Conservation (phyloP, 1,140 invertebrate genomes). For the Teleogryllus occipitalis region DNA sequence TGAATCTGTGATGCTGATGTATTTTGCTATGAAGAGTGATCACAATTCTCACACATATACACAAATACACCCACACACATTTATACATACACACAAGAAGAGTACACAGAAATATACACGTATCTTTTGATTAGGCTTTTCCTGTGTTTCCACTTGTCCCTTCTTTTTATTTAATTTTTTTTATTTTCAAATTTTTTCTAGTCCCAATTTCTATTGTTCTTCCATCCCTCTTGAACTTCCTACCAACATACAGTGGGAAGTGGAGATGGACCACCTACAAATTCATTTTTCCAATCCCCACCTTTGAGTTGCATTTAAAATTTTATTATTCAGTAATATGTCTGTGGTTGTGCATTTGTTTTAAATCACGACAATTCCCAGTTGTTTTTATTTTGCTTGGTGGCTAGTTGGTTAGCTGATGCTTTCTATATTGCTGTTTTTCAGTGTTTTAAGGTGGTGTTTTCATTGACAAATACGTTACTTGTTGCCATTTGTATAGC, state of each 20-base stretch:
- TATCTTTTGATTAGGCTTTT: neutral
- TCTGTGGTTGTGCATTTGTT: neutral
- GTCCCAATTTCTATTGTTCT: no score
- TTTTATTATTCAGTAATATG: neutral
- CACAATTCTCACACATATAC: neutral
- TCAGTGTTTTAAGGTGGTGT: neutral
- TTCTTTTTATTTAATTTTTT: neutral
- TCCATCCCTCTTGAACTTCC: no score
- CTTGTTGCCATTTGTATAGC: neutral
- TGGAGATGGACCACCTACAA: neutral
- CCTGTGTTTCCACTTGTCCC: neutral
- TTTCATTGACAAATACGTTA: neutral
- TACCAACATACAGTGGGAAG: no score
- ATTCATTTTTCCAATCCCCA: neutral
- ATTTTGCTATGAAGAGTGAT: slow-evolving; percentile 17
- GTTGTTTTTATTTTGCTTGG: neutral
- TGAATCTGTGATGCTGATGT: slow-evolving; percentile 14
- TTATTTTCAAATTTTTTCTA: neutral
- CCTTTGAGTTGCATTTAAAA: neutral
- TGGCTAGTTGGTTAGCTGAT: neutral
- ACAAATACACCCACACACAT: neutral
- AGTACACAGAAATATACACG: neutral
- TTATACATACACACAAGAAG: neutral
- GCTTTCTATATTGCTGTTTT: neutral
- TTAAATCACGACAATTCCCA: neutral